Percentiles rank a stretch among this genome's conserved stretches.
Evolutionary conservation across 2,797 vertebrate species (phyloP).

Genomic region (Acanthornis magna): DNA sequence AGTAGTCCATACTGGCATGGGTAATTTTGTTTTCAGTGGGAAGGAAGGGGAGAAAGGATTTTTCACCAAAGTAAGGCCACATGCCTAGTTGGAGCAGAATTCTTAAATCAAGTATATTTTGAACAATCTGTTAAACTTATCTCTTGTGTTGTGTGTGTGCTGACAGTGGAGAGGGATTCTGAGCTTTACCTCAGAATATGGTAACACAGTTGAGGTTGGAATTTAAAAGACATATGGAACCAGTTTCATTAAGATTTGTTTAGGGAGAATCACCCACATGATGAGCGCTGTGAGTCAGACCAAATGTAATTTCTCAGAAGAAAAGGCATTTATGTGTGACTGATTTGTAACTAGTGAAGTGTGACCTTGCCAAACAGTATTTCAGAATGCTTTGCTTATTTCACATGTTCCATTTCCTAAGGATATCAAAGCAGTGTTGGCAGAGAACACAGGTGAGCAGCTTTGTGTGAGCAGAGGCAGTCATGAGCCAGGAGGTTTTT

Average conservation of each 20-base stretch:
- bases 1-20: not conserved
- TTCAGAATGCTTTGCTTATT: not conserved
- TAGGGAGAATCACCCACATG: not conserved
- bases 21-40: not conserved
- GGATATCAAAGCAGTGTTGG: not conserved
- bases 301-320: not conserved
- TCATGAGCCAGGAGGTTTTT: not conserved
- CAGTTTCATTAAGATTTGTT: not conserved
- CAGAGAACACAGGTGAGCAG: not conserved
- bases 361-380: not conserved
- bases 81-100: not conserved
- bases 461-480: not conserved
- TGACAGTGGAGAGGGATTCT: not conserved
- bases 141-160: not conserved
- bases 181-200: not conserved
- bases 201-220: not conserved
- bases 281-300: not conserved
- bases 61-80: not conserved
- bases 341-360: not conserved
- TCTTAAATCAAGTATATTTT: not conserved
- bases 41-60: not conserved
- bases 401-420: not conserved
- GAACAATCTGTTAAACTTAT: not conserved
- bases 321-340: not conserved
- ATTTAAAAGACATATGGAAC: not conserved